phyloP scores from a whole-genome alignment of 1,140 invertebrate genomes.

The Ditylenchus dipsaci region DNA sequence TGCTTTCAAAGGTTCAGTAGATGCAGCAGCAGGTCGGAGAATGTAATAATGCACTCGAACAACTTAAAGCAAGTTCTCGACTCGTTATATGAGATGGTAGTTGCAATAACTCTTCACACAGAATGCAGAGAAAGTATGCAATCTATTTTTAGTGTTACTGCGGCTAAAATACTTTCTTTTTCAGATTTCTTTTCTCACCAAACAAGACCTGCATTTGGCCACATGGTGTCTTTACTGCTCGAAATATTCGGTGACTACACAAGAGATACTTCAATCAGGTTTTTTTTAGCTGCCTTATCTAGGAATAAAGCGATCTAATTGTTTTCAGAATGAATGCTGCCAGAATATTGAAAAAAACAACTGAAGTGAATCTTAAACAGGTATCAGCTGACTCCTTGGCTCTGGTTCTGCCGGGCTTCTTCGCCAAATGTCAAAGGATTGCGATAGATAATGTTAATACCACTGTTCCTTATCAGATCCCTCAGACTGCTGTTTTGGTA shows the following conservation, averaged over 20 bases:
- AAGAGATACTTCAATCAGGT: neutral
- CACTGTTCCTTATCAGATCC: neutral
- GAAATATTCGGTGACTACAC: neutral
- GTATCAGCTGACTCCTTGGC: neutral
- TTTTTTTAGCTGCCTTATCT: neutral
- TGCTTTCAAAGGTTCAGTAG: neutral
- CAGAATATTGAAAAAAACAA: neutral
- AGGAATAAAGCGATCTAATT: neutral
- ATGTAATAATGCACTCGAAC: neutral
- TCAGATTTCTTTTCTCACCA: conserved; percentile 1
- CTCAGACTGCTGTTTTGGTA: neutral
- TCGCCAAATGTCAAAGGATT: neutral
- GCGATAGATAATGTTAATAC: neutral
- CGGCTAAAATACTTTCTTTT: no score
- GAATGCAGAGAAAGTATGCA: conserved; percentile 2
- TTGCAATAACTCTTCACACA: neutral
- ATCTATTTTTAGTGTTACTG: neutral
- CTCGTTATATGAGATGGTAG: neutral
- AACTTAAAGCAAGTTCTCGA: neutral
- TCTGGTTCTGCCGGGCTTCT: conserved; percentile 1
- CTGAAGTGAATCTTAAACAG: neutral
- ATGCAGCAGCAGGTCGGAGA: neutral
- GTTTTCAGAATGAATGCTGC: neutral
- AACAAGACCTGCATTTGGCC: neutral
- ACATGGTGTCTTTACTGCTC: neutral